phyloP scores from a whole-genome alignment of 2,888 invertebrate species.

The Heliconius aoede region DNA sequence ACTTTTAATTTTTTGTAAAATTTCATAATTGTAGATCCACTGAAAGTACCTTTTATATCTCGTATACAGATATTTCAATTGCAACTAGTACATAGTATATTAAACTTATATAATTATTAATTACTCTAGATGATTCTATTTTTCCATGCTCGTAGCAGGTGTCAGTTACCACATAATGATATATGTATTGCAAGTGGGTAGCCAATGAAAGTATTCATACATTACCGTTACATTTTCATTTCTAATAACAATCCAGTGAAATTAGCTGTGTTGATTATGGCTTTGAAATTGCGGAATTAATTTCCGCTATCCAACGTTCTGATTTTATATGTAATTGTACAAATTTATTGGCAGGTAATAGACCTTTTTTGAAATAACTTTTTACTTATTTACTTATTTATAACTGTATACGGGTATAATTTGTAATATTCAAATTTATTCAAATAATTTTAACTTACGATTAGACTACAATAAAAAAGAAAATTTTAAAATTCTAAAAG shows the following conservation, averaged over 20 bases:
- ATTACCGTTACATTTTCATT: conserved; percentile 18
- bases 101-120: not conserved
- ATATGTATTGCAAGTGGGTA: not conserved
- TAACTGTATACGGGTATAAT: no score
- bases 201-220: conserved; percentile 4
- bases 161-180: not conserved
- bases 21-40: no score
- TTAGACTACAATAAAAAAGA: no score
- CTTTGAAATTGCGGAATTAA: not conserved
- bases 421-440: no score
- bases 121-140: not conserved
- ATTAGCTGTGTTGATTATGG: conserved; percentile 3
- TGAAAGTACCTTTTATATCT: no score
- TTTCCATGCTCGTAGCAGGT: not conserved
- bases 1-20: no score
- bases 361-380: not conserved
- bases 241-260: not conserved
- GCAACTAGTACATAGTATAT: no score
- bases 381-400: not conserved
- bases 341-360: not conserved
- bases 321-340: not conserved
- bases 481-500: no score
- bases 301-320: not conserved
- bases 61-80: no score
- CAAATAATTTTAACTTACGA: no score